Base-by-base conservation (phyloP, 2,113 vertebrate genomes). In the Sphyrna mokarran region DNA sequence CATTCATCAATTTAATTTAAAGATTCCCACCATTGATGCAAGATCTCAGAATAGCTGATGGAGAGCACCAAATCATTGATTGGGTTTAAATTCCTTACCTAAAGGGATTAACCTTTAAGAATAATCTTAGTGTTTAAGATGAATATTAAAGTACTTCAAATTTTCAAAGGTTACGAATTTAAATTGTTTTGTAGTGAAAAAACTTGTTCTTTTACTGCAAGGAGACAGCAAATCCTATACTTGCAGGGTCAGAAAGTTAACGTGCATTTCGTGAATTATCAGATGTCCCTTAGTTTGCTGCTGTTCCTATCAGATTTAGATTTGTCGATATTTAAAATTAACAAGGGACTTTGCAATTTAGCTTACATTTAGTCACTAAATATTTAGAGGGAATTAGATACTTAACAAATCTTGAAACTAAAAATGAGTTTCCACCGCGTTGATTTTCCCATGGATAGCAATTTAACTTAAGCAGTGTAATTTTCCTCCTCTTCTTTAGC, bases 361-460 rank as follows among this genome's bases (percentile, higher is more conserved):
- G 85, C 85, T 58, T 58, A 58, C 20, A 9, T 87, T 87, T 86
- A 86, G 40, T 86, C 58, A 13, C 43, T 87, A 23, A 87, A 58
- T 58, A 54, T 6, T 87, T 54, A 54, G 48, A 58, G 40, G 8
- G 22, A 87, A 54, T 54, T 87, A 87, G 22, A 54, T 43, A 87
- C 85, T 54, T 58, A 76, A 87, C 85, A 87, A 58, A 87, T 58
- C 22, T 87, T 87, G 85, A 54, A 54, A 87, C 43, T 87, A 87
- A 87, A 87, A 87, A 87, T 87, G 85, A 54, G 22, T 43, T 54
- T 87, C 85, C 85, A 20, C 26, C 54, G 1, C 48, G 58, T 58
- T 87, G 85, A 87, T 87, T 58, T 87, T 87, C 43, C 26, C 85
- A 87, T 87, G 85, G 48, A 87, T 58, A 58, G 85, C 43, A 87